These are phyloP conservation scores for Papilio glaucus DNA, from an alignment of 1,140 invertebrate species.

Conservation along the genomic window DNA sequence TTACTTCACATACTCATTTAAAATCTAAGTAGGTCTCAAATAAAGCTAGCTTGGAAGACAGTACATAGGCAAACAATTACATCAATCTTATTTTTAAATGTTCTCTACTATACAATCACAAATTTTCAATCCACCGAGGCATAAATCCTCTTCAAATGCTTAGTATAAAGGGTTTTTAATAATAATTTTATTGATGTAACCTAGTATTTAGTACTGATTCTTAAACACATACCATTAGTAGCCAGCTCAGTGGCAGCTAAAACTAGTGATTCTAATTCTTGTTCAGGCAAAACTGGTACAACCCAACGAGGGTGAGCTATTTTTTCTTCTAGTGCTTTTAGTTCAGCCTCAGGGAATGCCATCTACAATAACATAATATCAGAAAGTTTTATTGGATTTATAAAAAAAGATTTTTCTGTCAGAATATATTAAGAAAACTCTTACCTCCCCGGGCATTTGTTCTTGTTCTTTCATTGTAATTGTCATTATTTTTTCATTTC, in stretches of 20 bases:
- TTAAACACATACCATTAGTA: slow-evolving; percentile 57
- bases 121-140: no score
- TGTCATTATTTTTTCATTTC: slow-evolving; percentile 78
- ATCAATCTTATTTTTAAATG: no score
- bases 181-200: no score
- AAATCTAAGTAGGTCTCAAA: no score
- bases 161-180: no score
- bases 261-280: slow-evolving; percentile 96
- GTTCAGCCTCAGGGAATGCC: slow-evolving; percentile 92
- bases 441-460: slow-evolving; percentile 77
- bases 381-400: slow-evolving; percentile 20
- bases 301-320: slow-evolving; percentile 97
- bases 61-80: no score
- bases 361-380: slow-evolving; percentile 56
- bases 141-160: no score
- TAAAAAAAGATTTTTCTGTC: neutral
- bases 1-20: no score
- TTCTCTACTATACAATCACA: no score
- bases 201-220: no score
- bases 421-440: slow-evolving; percentile 35
- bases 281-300: slow-evolving; percentile 97
- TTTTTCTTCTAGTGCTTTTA: slow-evolving; percentile 96
- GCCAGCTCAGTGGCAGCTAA: slow-evolving; percentile 92
- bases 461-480: slow-evolving; percentile 82
- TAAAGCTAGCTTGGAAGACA: no score